Evolutionary conservation across 2,888 invertebrate species (phyloP).

Genomic region (Petrophora chlorosata): DNA sequence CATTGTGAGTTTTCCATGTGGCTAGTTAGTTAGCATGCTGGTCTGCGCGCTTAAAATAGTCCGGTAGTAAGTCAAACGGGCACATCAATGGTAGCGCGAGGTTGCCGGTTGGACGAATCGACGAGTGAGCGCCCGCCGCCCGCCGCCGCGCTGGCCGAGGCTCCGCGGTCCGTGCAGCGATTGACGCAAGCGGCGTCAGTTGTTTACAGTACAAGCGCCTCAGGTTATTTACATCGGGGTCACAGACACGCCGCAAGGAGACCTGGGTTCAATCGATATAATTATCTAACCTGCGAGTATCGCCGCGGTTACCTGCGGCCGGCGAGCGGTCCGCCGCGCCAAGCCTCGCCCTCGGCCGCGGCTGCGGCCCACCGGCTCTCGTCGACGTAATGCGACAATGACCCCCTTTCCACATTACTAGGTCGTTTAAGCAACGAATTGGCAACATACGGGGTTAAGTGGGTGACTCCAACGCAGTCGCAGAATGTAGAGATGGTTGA

Average conservation of each 20-base stretch:
- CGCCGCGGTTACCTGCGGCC: constrained; percentile 47
- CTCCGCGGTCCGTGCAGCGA: constrained; percentile 48
- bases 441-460: constrained; percentile 62
- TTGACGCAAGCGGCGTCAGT: constrained; percentile 77
- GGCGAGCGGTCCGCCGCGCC: constrained; percentile 2
- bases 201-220: constrained; percentile 78
- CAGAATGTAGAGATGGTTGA: constrained; percentile 65
- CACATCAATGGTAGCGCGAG: constrained; percentile 57
- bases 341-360: too few relatives aligned
- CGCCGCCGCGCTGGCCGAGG: constrained; percentile 21
- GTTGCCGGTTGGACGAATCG: too few relatives aligned
- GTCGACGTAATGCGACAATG: constrained; percentile 73
- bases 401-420: constrained; percentile 74
- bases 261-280: constrained; percentile 74
- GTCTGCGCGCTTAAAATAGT: constrained; percentile 55
- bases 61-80: constrained; percentile 52
- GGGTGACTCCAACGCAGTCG: constrained; percentile 61
- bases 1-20: constrained; percentile 45
- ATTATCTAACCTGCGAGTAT: constrained; percentile 71
- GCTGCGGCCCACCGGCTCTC: constrained; percentile 44
- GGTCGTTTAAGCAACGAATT: constrained; percentile 80
- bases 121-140: constrained; percentile 9
- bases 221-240: constrained; percentile 83
- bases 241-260: constrained; percentile 80
- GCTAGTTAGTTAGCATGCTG: constrained; percentile 46